Evolutionary conservation across 35 echinoderm and acorn worm species (phyloP).

Genomic region (Diadema setosum): DNA sequence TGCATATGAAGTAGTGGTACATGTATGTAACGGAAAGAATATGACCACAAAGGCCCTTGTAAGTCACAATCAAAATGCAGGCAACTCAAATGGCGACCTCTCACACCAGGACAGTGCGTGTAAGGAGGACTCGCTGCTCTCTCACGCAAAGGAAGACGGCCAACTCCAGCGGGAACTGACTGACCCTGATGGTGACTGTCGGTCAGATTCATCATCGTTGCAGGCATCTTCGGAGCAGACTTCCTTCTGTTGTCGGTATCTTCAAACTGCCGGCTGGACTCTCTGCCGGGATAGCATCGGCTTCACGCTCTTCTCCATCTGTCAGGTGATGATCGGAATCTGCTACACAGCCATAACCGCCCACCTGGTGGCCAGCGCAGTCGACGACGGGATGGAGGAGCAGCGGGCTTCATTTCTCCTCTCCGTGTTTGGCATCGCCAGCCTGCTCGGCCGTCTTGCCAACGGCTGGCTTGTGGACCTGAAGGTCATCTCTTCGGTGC

Average conservation of each 20-base stretch:
- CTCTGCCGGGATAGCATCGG: neutral
- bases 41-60: no score
- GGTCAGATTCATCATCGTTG: neutral
- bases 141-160: neutral
- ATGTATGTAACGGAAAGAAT: no score
- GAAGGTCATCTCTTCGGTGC: neutral
- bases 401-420: neutral
- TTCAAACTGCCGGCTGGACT: neutral
- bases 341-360: neutral
- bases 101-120: neutral
- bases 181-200: neutral
- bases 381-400: neutral
- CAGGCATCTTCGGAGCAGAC: neutral
- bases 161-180: neutral
- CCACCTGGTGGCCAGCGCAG: constrained; percentile 19
- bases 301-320: neutral
- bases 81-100: no score
- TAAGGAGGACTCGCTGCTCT: neutral
- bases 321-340: neutral
- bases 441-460: neutral
- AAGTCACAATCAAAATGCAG: no score
- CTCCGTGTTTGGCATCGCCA: constrained; percentile 3
- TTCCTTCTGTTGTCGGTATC: neutral
- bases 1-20: no score
- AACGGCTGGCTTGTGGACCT: constrained; percentile 18